Conservation (phyloP, 1,140 invertebrate species). For the Dendrolimus punctatus region DNA sequence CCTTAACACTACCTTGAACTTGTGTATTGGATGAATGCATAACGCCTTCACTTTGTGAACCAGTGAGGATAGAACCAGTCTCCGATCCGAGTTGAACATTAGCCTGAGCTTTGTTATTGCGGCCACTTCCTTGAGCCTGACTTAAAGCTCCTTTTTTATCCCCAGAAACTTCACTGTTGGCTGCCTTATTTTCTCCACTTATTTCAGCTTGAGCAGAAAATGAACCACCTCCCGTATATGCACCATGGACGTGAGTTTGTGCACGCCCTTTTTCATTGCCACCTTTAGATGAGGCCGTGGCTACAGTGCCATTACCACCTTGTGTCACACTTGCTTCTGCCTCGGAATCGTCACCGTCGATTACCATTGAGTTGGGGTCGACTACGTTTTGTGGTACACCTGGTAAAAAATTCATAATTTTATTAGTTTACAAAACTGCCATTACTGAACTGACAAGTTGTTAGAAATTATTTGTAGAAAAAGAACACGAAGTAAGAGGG, state of each 20-base stretch:
- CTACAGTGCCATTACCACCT: slow-evolving; percentile 79
- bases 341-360: slow-evolving; percentile 78
- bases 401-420: slow-evolving; percentile 20
- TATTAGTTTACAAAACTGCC: slow-evolving; percentile 1
- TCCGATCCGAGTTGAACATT: slow-evolving; percentile 82
- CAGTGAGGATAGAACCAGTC: slow-evolving; percentile 80
- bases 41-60: slow-evolving; percentile 81
- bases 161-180: slow-evolving; percentile 81
- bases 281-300: slow-evolving; percentile 82
- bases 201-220: slow-evolving; percentile 88
- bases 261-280: slow-evolving; percentile 79
- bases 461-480: too few species aligned
- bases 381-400: slow-evolving; percentile 51
- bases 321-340: slow-evolving; percentile 81
- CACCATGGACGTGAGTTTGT: slow-evolving; percentile 85
- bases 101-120: slow-evolving; percentile 82
- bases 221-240: slow-evolving; percentile 81
- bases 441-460: too few species aligned
- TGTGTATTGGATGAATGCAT: slow-evolving; percentile 84
- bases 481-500: too few species aligned
- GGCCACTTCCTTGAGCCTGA: slow-evolving; percentile 81
- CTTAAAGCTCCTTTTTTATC: slow-evolving; percentile 81
- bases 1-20: slow-evolving; percentile 83
- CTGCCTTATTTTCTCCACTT: slow-evolving; percentile 80
- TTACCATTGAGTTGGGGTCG: slow-evolving; percentile 36